Evolutionary conservation across 2,888 invertebrate genomes (phyloP).

Genomic region (Lycocerus yunnanus): DNA sequence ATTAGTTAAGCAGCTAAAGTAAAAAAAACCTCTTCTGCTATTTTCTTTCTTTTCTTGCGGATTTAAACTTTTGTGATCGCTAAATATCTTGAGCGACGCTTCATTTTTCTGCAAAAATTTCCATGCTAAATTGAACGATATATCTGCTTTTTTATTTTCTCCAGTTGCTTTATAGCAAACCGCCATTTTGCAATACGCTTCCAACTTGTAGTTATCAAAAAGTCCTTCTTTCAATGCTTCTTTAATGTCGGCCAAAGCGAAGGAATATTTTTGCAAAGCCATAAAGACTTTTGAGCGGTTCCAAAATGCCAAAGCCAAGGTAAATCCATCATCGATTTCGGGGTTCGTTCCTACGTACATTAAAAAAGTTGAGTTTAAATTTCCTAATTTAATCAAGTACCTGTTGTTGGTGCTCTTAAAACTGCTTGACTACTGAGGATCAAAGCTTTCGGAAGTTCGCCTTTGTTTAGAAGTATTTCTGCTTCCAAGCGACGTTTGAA

Average conservation of each 20-base stretch:
- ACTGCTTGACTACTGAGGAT: conserved; percentile 73
- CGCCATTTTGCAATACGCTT: conserved; percentile 73
- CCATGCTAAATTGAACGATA: conserved; percentile 67
- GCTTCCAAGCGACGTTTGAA: conserved; percentile 66
- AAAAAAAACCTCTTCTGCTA: conserved; percentile 27
- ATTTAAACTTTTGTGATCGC: conserved; percentile 54
- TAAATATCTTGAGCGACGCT: conserved; percentile 52
- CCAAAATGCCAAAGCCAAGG: conserved; percentile 69
- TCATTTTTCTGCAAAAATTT: conserved; percentile 61
- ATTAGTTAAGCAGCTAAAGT: background rate
- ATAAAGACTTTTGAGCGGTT: conserved; percentile 69
- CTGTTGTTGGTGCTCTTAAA: conserved; percentile 69
- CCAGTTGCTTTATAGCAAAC: conserved; percentile 68
- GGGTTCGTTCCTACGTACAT: conserved; percentile 38
- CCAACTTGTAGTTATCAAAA: conserved; percentile 64
- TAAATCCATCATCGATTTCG: conserved; percentile 64
- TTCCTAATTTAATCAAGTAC: conserved; percentile 50
- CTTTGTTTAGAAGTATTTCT: conserved; percentile 61
- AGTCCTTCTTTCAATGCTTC: conserved; percentile 67
- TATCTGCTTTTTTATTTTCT: conserved; percentile 65
- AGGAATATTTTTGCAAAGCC: conserved; percentile 60
- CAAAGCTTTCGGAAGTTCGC: conserved; percentile 64
- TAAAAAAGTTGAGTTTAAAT: background rate
- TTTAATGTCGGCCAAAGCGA: conserved; percentile 71
- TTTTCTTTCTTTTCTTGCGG: conserved; percentile 32